These are phyloP conservation scores for Zaprionus nigranus DNA, from an alignment of 1,140 invertebrate species.

Conservation along the genomic window DNA sequence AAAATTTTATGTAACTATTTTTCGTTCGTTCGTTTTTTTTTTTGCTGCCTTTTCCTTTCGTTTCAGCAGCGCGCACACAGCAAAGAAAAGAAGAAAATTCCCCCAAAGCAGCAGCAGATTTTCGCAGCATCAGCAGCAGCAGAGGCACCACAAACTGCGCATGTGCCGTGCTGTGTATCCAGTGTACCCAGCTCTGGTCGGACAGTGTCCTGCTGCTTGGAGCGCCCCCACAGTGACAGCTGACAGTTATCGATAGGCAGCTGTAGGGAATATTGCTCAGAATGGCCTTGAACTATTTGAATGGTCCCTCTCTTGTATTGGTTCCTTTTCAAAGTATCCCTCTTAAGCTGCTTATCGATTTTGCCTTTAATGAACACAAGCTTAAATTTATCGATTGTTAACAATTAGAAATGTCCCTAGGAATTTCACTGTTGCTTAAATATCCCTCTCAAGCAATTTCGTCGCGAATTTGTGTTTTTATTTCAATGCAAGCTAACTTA, in stretches of 20 bases:
- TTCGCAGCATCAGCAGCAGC: not conserved
- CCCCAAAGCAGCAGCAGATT: not conserved
- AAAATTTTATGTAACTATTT: slow-evolving; percentile 47
- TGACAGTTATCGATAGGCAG: slow-evolving; percentile 2
- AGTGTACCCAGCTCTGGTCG: slow-evolving; percentile 3
- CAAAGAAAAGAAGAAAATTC: slow-evolving; percentile 43
- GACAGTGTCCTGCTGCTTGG: slow-evolving; percentile 13
- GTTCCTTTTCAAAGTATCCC: not conserved
- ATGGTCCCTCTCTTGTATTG: not conserved
- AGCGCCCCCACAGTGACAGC: not conserved
- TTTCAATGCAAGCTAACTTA: slow-evolving; percentile 52
- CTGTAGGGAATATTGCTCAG: not conserved
- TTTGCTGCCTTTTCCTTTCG: slow-evolving; percentile 18
- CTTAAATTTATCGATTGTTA: not conserved
- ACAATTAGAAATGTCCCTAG: not conserved
- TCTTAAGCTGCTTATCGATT: not conserved
- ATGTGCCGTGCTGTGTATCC: slow-evolving; percentile 44
- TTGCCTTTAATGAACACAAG: not conserved
- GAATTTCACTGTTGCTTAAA: not conserved
- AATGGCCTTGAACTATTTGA: not conserved
- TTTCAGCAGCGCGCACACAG: slow-evolving; percentile 28
- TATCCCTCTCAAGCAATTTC: not conserved
- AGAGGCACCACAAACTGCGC: slow-evolving; percentile 24
- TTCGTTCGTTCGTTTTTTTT: not conserved
- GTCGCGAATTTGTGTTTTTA: slow-evolving; percentile 28